Evolutionary conservation across 1,140 invertebrate species (phyloP), one percentile per base, ranked within the genome.

Genomic region (Lanistes nyassanus): DNA sequence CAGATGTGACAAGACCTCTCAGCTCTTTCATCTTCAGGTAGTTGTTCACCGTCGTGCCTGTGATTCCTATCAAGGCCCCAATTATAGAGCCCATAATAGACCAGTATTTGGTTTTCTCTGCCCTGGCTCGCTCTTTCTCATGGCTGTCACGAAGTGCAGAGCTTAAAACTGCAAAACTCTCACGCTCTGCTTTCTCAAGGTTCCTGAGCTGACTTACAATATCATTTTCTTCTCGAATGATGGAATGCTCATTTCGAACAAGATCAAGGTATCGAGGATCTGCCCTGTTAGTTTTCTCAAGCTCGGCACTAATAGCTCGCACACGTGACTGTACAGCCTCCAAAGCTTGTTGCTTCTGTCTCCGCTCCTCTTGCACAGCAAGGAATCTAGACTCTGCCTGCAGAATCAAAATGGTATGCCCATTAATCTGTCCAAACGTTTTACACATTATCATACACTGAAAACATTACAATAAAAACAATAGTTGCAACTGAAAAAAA

Each of bases 21-120:
- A 94, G 89, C 86, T 94, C 92, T 66, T 90, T 90, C 92, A 94
- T 93, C 83, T 92, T 91, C 26, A 93, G 84, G 70, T 91, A 88
- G 81, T 93, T 94, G 82, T 92, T 93, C 37, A 94, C 89, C 5
- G 92, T 91, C 7, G 92, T 92, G 39, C 93, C 93, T 7, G 92
- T 83, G 77, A 94, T 92, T 29, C 93, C 93, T 9, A 94, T 89
- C 0, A 92, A 85, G 39, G 93, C 93, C 29, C 93, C 93, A 58
- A 93, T 85, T 79, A 94, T 88, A 7, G 93, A 94, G 23, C 93
- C 93, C 31, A 94, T 92, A 64, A 94, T 91, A 69, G 93, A 94
- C 93, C 93, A 94, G 82, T 95, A 94, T 86, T 94, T 94, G 73
- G 94, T 94, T 79, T 92, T 90, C 84, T 94, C 93, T 21, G 93